These are phyloP conservation scores for Zeugodacus cucurbitae DNA, from an alignment of 1,140 invertebrate genomes.

Conservation along the genomic window DNA sequence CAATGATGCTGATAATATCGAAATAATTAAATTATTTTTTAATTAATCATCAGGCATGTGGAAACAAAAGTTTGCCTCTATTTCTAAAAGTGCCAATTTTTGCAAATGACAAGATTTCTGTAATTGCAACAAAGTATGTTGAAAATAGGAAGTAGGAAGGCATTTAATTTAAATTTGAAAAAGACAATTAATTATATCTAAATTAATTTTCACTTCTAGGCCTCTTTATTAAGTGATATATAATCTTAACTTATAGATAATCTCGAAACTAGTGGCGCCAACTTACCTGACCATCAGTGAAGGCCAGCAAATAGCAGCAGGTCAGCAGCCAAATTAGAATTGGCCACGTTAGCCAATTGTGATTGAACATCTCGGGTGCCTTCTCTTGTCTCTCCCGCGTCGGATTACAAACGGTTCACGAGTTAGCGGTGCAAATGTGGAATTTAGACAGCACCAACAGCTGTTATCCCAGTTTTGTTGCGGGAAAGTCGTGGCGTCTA, in stretches of 20 bases:
- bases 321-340: neutral
- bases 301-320: neutral
- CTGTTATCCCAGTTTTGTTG: neutral
- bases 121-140: no score
- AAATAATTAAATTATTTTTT: no score
- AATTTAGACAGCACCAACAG: neutral
- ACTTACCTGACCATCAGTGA: neutral
- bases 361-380: neutral
- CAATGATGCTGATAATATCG: no score
- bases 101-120: neutral
- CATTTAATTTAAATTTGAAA: no score
- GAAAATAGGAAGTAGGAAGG: no score
- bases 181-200: neutral
- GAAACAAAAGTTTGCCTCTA: neutral
- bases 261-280: neutral
- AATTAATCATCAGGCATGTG: no score
- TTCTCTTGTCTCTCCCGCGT: neutral
- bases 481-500: no score
- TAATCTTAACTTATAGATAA: no score
- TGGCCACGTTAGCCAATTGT: slow-evolving; percentile 12
- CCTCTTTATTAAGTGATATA: no score
- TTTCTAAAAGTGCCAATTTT: neutral
- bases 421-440: neutral
- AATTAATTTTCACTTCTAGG: neutral
- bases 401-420: neutral